Percentiles rank a stretch among this genome's conserved stretches.
Conservation (phyloP, 1,140 invertebrate species). For the Augochlora pura region DNA sequence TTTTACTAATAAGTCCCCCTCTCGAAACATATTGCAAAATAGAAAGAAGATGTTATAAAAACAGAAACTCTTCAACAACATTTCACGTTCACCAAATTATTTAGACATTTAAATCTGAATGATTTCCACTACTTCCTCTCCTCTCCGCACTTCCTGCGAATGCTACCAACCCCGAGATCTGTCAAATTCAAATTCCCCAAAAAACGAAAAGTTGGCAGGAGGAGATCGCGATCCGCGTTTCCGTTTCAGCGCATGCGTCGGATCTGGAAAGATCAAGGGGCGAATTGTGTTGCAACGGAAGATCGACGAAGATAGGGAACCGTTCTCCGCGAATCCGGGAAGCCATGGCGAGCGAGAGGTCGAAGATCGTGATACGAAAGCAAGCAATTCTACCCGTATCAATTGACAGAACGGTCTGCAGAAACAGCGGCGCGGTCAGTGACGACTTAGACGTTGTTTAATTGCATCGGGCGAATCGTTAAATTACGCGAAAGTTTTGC, state of each 20-base stretch:
- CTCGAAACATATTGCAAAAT: no score
- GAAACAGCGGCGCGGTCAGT: neutral
- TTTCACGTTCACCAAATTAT: no score
- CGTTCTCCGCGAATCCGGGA: neutral
- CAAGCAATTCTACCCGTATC: conserved; percentile 40
- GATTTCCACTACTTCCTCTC: no score
- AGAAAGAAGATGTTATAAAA: no score
- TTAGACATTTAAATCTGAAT: no score
- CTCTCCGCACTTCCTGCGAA: no score
- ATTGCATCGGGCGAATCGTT: neutral
- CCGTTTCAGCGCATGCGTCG: neutral
- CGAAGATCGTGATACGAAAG: conserved; percentile 48
- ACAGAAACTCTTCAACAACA: no score
- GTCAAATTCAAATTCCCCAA: neutral
- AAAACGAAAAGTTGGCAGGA: neutral
- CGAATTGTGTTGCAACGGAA: neutral
- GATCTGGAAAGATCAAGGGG: neutral
- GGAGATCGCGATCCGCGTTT: neutral
- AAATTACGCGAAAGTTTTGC: neutral
- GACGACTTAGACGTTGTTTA: conserved; percentile 12
- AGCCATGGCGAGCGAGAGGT: conserved; percentile 30
- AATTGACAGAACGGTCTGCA: conserved; percentile 3
- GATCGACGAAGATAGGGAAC: neutral
- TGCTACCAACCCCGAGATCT: no score
- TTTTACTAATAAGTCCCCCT: no score